Percentiles rank a stretch among this genome's conserved stretches.
Evolutionary conservation across 2,888 invertebrate species (phyloP).

Genomic region (Melieria omissa): DNA sequence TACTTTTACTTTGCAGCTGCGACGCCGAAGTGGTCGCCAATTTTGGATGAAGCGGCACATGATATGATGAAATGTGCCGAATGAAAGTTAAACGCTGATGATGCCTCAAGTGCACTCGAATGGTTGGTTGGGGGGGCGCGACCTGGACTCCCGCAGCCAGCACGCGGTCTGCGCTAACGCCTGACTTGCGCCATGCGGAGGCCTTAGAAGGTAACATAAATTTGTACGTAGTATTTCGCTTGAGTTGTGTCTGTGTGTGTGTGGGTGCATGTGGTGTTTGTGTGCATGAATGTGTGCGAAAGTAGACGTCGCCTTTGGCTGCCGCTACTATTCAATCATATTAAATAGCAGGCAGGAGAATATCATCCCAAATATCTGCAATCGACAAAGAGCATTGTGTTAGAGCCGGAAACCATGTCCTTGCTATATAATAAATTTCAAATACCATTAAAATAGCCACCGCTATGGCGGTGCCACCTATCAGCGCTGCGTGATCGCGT

Average conservation of each 20-base stretch:
- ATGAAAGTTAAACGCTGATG: no score
- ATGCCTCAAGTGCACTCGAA: no score
- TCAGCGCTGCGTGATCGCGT: constrained; percentile 80
- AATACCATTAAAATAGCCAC: constrained; percentile 86
- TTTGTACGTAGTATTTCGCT: constrained; percentile 30
- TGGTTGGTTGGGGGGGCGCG: no score
- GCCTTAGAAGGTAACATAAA: constrained; percentile 1
- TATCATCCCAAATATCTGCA: constrained; percentile 85
- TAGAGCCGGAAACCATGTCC: background rate
- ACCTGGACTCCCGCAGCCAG: no score
- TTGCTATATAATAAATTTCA: constrained; percentile 42
- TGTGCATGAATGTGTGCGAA: background rate
- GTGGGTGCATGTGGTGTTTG: constrained; percentile 2
- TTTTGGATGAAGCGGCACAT: constrained; percentile 8
- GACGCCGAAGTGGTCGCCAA: constrained; percentile 1
- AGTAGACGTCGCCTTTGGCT: background rate
- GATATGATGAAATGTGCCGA: background rate
- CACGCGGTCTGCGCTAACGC: no score
- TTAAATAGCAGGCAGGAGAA: constrained; percentile 87
- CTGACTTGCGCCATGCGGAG: no score
- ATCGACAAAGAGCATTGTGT: constrained; percentile 52
- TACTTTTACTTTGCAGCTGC: constrained; percentile 9
- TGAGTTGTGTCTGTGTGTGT: background rate
- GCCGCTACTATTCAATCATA: constrained; percentile 75
- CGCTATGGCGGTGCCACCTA: constrained; percentile 84